These are phyloP conservation scores for Scophthalmus maximus DNA, from an alignment of 2,113 vertebrate species.

Conservation along the genomic window DNA sequence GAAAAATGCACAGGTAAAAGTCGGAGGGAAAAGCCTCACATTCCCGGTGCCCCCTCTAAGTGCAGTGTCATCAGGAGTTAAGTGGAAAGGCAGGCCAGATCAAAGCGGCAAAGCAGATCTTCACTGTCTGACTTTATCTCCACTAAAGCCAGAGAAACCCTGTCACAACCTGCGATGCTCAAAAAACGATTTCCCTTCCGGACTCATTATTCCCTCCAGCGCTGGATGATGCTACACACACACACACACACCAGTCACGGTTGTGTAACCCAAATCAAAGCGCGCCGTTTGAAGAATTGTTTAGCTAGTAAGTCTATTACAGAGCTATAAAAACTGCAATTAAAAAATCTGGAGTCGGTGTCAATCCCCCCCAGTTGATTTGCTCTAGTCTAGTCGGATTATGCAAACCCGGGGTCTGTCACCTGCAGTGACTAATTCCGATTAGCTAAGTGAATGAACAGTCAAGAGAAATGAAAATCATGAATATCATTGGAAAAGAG, in stretches of 20 bases:
- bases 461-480: not conserved
- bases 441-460: constrained; percentile 9
- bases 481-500: not conserved
- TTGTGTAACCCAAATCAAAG: constrained; percentile 60
- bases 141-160: constrained; percentile 51
- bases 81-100: constrained; percentile 56
- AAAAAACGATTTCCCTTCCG: constrained; percentile 49
- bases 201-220: constrained; percentile 56
- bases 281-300: constrained; percentile 54
- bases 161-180: constrained; percentile 59
- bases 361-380: constrained; percentile 37
- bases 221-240: constrained; percentile 28
- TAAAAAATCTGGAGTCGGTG: constrained; percentile 44
- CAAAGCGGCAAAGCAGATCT: constrained; percentile 67
- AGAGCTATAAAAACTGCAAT: constrained; percentile 56
- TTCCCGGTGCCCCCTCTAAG: constrained; percentile 41
- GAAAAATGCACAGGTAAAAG: constrained; percentile 17
- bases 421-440: not conserved
- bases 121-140: constrained; percentile 70
- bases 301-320: constrained; percentile 56
- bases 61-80: constrained; percentile 65
- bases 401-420: constrained; percentile 13
- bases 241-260: constrained; percentile 11
- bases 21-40: constrained; percentile 15
- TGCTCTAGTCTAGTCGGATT: constrained; percentile 22